Base-by-base conservation (phyloP, 2,888 invertebrate species). In the Thecocarcelia acutangulata region DNA sequence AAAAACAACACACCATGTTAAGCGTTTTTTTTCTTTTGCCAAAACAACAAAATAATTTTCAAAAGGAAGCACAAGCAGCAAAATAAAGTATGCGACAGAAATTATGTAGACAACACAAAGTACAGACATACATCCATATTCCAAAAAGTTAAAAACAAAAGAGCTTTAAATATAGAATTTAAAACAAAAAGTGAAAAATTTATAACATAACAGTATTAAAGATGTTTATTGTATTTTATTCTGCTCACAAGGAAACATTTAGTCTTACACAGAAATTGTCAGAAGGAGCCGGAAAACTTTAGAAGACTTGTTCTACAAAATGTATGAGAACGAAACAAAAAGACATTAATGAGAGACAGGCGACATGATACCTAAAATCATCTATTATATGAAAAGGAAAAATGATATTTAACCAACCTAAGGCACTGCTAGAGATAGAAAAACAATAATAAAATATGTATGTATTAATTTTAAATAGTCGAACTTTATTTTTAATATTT, bases 11-110 rank as follows among this genome's bases (percentile, higher is more conserved):
- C 15, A 37, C 33, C 64, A 66, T 58, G 44, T 59, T 24, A 64
- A 66, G 24, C 59, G 37, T 66, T 80, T 59, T 28, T 28, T 28
- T 28, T 28, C 6, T 8, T 33, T 64, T 37, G 50, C 61, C 48
- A 77, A 63, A 76, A 54, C 58, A 76, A 69, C 42, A 72, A 50
- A 72, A 46, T 72, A 85, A 87, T 88, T 87, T 85, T 44, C 15
- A 33, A 33, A 73, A 79, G 54, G 68, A 79, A 66, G 19, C 46
- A 40, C 63, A 56, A 11, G 17, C 28, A 33, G 17, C 8, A 70
- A 46, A 52, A 59, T 15, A 58, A 84, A 12, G 19, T n/a, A 42
- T 37, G 66, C 72, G 63, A 69, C 58, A 74, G 73, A 58, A 76
- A 19, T 24, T 37, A 37, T 13, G 52, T 6, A 73, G 9, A 64